Base-by-base conservation (phyloP, 2,888 invertebrate species). In the Dicyrtoma fusca region DNA sequence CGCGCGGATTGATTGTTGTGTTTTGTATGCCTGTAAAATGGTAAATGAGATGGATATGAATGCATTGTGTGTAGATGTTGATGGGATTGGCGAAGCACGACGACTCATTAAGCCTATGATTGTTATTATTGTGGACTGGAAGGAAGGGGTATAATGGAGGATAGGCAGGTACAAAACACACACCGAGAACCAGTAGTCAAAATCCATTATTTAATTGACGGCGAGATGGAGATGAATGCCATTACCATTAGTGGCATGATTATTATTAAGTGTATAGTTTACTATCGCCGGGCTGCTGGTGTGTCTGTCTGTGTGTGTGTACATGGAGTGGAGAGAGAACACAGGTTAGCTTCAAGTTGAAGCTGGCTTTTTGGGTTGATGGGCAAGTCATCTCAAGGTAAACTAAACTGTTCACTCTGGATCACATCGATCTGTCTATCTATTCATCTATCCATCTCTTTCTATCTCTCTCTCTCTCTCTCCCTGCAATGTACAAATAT, bases 201-300 rank as follows among this genome's bases (percentile, higher is more conserved):
- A 78, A 73, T 78, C 75, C 77, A 79, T 79, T 78, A 78, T 73
- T 72, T 77, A 77, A 79, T 79, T 74, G 77, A 72, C 69, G 71
- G 62, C 51, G 70, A 73, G 61, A 57, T 70, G 61, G 51, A 69
- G 69, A 61, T 69, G 69, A 61, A 49, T 45, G 19, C 69, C 68
- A 68, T 68, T 44, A 53, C 44, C 66, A 53, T 66, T 66, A 66
- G 66, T 66, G 68, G 68, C 19, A 55, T 55, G 68, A 55, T 68
- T 68, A 68, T 68, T 68, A 55, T 68, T 68, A 68, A 68, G 55
- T 55, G 68, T 68, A 53, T 17, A 61, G 44, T 61, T 61, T 26
- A 61, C 61, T 44, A 34, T 42, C 34, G 34, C 8, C 34, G 3
- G 34, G 34, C 34, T 34, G 34, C 34, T 34, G 34, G 34, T 34